Conservation (phyloP, 2,888 invertebrate species). For the Zootermopsis nevadensis region DNA sequence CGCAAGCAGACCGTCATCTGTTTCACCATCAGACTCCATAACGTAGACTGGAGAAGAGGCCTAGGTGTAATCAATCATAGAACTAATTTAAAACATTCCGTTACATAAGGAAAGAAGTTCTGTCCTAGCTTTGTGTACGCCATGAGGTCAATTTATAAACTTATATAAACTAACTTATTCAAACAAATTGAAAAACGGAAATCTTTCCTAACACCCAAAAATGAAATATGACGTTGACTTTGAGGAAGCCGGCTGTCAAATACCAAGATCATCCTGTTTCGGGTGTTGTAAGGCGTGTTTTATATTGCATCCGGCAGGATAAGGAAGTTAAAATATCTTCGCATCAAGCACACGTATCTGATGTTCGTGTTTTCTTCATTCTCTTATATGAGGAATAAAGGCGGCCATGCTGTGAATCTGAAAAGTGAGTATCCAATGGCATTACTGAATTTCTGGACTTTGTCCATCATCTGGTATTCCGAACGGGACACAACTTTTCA, state of each 20-base stretch:
- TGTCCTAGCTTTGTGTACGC: neutral
- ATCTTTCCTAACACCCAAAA: neutral
- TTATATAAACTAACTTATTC: neutral
- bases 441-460: no score
- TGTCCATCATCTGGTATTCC: no score
- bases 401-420: no score
- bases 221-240: neutral
- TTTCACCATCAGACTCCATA: conserved; percentile 1
- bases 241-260: neutral
- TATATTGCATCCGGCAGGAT: no score
- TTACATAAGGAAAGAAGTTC: neutral
- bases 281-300: no score
- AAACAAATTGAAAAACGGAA: neutral
- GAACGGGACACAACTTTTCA: no score
- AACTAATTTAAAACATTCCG: conserved; percentile 6
- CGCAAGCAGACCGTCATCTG: neutral
- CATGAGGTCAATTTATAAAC: neutral
- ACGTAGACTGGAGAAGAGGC: neutral
- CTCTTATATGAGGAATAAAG: no score
- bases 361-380: no score
- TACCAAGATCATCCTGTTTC: no score
- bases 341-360: no score
- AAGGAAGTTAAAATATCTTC: no score
- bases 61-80: neutral
- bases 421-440: no score